Percentiles rank a stretch among this genome's conserved stretches.
phyloP scores from a whole-genome alignment of 2,113 vertebrate genomes.

The Cervus canadensis region DNA sequence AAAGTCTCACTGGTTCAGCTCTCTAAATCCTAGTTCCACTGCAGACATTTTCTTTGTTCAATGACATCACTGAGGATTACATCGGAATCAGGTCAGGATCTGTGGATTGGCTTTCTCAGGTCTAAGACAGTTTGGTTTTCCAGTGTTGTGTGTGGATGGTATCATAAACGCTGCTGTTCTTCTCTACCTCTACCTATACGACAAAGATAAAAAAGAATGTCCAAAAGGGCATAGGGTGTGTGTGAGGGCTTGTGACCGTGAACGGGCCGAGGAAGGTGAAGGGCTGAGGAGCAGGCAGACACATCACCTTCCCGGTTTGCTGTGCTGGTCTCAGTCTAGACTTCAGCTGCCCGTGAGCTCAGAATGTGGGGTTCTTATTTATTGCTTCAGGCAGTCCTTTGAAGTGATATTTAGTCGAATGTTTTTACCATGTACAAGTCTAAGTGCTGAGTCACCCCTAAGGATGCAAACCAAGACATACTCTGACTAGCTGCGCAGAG shows the following conservation, averaged over 20 bases:
- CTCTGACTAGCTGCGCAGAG: neutral
- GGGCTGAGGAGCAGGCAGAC: neutral
- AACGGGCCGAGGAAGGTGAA: too few species aligned
- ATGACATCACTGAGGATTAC: neutral
- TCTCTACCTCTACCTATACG: neutral
- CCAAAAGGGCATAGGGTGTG: rapidly evolving
- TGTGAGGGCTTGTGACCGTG: neutral
- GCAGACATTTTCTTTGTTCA: constrained; percentile 45
- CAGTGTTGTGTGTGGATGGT: neutral
- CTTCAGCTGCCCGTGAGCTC: neutral
- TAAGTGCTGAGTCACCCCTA: neutral
- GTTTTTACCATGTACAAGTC: neutral
- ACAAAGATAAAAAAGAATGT: neutral
- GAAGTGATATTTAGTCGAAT: neutral
- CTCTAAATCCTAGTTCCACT: constrained; percentile 47
- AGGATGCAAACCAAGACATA: neutral
- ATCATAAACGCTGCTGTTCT: neutral
- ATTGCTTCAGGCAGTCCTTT: neutral
- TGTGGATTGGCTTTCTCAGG: neutral
- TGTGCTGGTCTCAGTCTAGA: neutral
- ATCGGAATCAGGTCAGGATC: neutral
- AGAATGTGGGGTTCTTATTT: neutral
- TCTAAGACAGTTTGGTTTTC: neutral
- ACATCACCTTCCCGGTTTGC: neutral
- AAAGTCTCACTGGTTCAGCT: constrained; percentile 43